A percentile compares a stretch with the other conserved stretches of the same genome.
phyloP scores from a whole-genome alignment of 2,113 vertebrate genomes.

The Macrotis lagotis region DNA sequence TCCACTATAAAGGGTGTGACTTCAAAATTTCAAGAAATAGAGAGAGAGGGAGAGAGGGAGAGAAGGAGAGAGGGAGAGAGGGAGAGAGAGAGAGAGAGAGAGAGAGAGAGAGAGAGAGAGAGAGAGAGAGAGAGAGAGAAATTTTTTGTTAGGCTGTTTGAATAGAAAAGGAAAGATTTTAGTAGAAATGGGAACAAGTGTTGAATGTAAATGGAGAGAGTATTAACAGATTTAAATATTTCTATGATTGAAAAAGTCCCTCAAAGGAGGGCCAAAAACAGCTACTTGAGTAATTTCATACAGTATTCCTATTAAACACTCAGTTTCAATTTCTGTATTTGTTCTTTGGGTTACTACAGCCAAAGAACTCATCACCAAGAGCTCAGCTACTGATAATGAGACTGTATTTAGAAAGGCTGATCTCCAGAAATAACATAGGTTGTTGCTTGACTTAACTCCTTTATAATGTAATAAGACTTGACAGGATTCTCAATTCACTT shows the following conservation, averaged over 20 bases:
- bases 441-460: background rate
- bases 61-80: no score
- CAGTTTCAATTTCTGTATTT: background rate
- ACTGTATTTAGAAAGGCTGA: background rate
- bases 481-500: background rate
- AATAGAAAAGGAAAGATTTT: constrained; percentile 26
- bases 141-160: constrained; percentile 9
- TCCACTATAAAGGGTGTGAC: background rate
- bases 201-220: background rate
- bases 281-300: background rate
- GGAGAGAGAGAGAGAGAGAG: background rate
- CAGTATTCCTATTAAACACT: background rate
- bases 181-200: background rate
- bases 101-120: background rate
- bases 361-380: background rate
- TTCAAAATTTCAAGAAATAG: background rate
- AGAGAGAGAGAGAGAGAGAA: background rate
- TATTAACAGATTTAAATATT: constrained; percentile 3
- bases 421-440: background rate
- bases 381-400: background rate
- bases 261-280: background rate
- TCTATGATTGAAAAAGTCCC: background rate
- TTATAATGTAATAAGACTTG: background rate
- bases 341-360: background rate
- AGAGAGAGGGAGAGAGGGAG: background rate